Evolutionary conservation across 1,140 invertebrate genomes (phyloP), one percentile per base, ranked within the genome.

Genomic region (Sarcophaga peregrina): DNA sequence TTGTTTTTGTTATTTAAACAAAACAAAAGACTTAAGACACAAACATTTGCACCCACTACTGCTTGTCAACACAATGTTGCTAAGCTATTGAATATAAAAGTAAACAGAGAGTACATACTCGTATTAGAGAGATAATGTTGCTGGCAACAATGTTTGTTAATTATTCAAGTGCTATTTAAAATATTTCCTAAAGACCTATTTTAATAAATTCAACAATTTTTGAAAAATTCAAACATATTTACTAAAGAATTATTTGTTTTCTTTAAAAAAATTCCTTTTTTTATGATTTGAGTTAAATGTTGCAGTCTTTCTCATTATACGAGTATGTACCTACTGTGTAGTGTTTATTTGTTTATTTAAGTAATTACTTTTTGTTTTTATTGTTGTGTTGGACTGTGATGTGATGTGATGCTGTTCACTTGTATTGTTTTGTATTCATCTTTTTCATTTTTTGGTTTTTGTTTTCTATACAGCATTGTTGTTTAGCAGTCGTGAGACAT

Each of bases 11-110:
- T 50, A 17, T 78, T 9, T 52, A 20, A 37, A 5, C 75, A 8
- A 78, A 52, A 78, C 47, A 50, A 78, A 78, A 78, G 75, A 78
- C 47, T 52, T 52, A 78, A 78, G 47, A 47, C 50, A 78, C 75
- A 78, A 78, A 78, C 75, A 76, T 78, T 78, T 68, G n/a, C 75
- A 78, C 75, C 75, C 75, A 50, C 75, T 50, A 50, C 5, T 6
- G 6, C 25, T 10, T 50, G 8, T 50, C 13, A 17, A 47, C 17
- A 52, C 75, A 78, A 50, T 78, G 75, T 78, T 50, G 75, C 25
- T 11, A 78, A 78, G 50, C 75, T 4, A 78, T 78, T 52, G 8
- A 46, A 5, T 74, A 37, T 5, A 52, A 52, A 52, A 52, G 13
- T 52, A 52, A 25, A 20, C 20, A 68, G n/a, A 68, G 62, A 68